These are phyloP conservation scores for Siniperca undulata DNA, from an alignment of 2,797 vertebrate species.

Conservation along the genomic window DNA sequence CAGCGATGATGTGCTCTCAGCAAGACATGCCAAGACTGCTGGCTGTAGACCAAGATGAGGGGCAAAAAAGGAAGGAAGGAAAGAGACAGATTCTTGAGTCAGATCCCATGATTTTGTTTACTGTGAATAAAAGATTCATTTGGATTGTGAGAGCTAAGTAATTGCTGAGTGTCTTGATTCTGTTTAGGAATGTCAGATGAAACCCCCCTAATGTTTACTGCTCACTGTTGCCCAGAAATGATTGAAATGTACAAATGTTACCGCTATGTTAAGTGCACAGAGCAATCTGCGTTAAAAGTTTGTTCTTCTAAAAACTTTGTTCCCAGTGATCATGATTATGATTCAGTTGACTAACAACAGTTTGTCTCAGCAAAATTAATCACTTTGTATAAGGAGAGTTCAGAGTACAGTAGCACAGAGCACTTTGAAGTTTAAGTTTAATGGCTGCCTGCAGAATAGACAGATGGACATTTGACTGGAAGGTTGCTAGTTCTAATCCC, in stretches of 20 bases:
- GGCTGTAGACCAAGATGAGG: conserved; percentile 69
- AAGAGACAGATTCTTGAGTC: conserved; percentile 56
- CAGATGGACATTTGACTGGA: conserved; percentile 27
- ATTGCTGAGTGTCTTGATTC: conserved; percentile 55
- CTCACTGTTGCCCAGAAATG: conserved; percentile 39
- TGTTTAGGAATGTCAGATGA: conserved; percentile 46
- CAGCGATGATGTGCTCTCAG: conserved; percentile 73
- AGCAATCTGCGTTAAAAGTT: conserved; percentile 17
- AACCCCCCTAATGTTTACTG: conserved; percentile 39
- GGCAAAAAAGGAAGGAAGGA: conserved; percentile 48
- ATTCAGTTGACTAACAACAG: not conserved
- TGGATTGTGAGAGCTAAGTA: conserved; percentile 53
- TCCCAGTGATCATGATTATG: conserved; percentile 3
- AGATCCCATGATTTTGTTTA: conserved; percentile 70
- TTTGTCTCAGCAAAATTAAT: conserved; percentile 37
- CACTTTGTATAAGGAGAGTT: conserved; percentile 13
- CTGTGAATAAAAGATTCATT: conserved; percentile 59
- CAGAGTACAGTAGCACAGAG: conserved; percentile 12
- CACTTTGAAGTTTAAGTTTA: conserved; percentile 55
- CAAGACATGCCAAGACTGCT: conserved; percentile 73
- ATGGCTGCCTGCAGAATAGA: conserved; percentile 26
- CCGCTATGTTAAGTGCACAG: not conserved
- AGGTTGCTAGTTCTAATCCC: conserved; percentile 28
- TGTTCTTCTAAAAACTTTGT: conserved; percentile 10
- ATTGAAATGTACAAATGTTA: conserved; percentile 33